Conservation (phyloP, 2,797 vertebrate species). For the Todus mexicanus region DNA sequence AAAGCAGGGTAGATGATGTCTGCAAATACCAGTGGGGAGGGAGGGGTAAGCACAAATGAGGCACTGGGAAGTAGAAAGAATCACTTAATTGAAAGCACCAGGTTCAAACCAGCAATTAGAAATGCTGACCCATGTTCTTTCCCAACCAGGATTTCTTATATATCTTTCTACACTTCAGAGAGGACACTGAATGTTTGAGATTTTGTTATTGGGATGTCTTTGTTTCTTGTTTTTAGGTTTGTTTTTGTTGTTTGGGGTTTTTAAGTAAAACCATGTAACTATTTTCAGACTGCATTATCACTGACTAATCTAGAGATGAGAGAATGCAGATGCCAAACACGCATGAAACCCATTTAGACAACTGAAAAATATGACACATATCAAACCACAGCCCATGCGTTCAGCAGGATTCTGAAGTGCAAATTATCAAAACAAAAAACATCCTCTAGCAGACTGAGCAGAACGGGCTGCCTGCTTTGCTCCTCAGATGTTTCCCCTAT, state of each 20-base stretch:
- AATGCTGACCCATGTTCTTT: neutral
- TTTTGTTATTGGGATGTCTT: neutral
- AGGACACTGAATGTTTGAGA: neutral
- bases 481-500: neutral
- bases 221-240: neutral
- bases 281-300: neutral
- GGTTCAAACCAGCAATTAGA: slow-evolving; percentile 14
- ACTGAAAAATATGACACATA: neutral
- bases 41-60: neutral
- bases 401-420: neutral
- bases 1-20: neutral
- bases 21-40: neutral
- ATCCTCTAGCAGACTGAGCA: neutral
- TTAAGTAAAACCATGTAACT: neutral
- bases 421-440: neutral
- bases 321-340: neutral
- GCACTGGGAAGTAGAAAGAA: neutral
- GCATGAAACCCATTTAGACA: neutral
- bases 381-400: neutral
- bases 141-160: neutral
- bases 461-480: neutral
- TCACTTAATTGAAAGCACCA: slow-evolving; percentile 13
- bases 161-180: neutral
- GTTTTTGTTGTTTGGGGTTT: neutral
- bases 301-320: neutral